phyloP scores from a whole-genome alignment of 2,113 vertebrate species.

The Terrapene triunguis region DNA sequence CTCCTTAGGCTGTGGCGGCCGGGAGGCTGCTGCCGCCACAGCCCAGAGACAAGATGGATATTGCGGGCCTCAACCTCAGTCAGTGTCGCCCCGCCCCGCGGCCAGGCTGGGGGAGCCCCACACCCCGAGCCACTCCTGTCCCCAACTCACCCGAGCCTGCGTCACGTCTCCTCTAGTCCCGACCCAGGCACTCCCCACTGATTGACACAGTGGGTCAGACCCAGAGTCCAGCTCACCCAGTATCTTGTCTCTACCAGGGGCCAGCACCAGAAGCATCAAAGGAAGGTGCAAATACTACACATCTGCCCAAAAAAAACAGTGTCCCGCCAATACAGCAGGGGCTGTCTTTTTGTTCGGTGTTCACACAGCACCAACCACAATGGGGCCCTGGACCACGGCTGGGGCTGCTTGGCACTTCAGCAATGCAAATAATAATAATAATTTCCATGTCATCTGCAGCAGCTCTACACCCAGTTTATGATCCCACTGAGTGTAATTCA shows the following conservation, averaged over 20 bases:
- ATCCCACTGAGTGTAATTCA: not conserved
- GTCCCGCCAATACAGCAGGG: not conserved
- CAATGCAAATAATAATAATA: not conserved
- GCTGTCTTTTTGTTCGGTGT: not conserved
- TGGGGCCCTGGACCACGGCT: no score
- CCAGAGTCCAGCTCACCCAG: not conserved
- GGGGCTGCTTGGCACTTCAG: not conserved
- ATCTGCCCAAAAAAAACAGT: not conserved
- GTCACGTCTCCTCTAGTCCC: no score
- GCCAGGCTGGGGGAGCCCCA: no score
- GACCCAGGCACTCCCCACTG: no score
- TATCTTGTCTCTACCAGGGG: not conserved
- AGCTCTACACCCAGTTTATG: not conserved
- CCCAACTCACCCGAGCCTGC: no score
- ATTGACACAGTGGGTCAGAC: not conserved
- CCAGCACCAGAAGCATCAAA: no score
- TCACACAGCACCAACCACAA: not conserved
- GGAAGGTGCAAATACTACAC: not conserved
- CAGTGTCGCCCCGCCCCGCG: not conserved
- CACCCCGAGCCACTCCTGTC: no score
- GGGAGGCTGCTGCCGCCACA: not conserved
- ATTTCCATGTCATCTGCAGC: not conserved
- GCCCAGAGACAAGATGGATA: slow-evolving; percentile 46
- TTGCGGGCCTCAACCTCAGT: not conserved
- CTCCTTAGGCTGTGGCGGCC: not conserved